A percentile compares a stretch with the other conserved stretches of the same genome.
These are phyloP conservation scores for Theonella swinhoei DNA, from an alignment of 37 sponge, comb jelly and placozoan genomes.

Conservation along the genomic window DNA sequence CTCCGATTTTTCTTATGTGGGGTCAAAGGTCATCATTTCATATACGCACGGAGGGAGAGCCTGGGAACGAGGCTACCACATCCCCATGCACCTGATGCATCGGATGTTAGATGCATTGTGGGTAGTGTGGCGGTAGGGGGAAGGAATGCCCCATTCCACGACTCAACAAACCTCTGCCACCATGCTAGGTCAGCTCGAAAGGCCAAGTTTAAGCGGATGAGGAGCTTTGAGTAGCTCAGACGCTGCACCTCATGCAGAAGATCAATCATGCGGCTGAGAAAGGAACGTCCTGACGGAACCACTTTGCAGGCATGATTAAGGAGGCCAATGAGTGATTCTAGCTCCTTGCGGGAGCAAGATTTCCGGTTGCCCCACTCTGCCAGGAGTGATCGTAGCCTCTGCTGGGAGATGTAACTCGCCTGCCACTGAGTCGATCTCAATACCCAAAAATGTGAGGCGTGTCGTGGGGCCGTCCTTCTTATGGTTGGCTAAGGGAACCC, in stretches of 20 bases:
- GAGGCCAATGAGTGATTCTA: slow-evolving; percentile 39
- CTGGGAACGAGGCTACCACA: no score
- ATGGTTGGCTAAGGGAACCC: slow-evolving; percentile 47
- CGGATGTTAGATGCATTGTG: not conserved
- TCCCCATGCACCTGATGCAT: slow-evolving; percentile 63
- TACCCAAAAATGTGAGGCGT: slow-evolving; percentile 44
- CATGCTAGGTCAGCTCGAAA: slow-evolving; percentile 43
- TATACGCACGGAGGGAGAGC: no score
- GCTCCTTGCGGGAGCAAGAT: slow-evolving; percentile 10
- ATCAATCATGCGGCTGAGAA: slow-evolving; percentile 32
- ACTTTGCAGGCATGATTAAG: slow-evolving; percentile 48
- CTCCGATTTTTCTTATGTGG: no score
- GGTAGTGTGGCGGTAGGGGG: not conserved
- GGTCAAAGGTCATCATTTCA: no score
- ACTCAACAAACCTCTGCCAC: slow-evolving; percentile 9
- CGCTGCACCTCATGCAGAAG: slow-evolving; percentile 12
- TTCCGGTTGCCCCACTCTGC: not conserved
- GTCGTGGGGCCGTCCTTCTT: slow-evolving; percentile 58
- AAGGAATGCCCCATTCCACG: slow-evolving; percentile 34
- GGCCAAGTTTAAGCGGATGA: slow-evolving; percentile 17
- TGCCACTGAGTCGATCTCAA: slow-evolving; percentile 17
- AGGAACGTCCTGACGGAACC: slow-evolving; percentile 11
- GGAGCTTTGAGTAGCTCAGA: not conserved
- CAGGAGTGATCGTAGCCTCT: not conserved
- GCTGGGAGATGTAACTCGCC: not conserved